Evolutionary conservation across 2,888 invertebrate genomes (phyloP).

Genomic region (Fragum fragum): DNA sequence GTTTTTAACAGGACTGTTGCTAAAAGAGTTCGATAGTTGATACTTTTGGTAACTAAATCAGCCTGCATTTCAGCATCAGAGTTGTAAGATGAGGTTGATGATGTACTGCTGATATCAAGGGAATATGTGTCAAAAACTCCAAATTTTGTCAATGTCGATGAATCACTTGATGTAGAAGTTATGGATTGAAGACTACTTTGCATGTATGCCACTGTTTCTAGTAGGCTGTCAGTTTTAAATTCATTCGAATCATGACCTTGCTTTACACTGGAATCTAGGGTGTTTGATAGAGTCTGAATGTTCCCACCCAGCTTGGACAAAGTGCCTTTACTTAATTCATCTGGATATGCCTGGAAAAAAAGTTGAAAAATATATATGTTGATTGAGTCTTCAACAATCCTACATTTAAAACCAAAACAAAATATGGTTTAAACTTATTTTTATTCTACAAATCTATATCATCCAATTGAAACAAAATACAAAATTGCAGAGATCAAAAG

Average conservation of each 20-base stretch:
- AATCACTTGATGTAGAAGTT: conserved; percentile 46
- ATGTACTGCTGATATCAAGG: conserved; percentile 50
- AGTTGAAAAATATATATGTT: no score
- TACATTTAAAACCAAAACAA: no score
- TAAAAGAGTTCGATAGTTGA: conserved; percentile 62
- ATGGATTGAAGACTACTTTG: conserved; percentile 68
- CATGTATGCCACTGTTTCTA: conserved; percentile 64
- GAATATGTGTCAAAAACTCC: conserved; percentile 40
- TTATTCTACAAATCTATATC: no score
- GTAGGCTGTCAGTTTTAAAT: conserved; percentile 65
- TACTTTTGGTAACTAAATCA: conserved; percentile 60
- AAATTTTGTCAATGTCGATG: conserved; percentile 48
- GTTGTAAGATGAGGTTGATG: conserved; percentile 35
- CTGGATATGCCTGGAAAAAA: conserved; percentile 69
- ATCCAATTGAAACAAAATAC: no score
- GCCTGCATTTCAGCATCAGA: conserved; percentile 54
- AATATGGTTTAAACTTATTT: no score
- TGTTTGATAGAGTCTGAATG: neutral
- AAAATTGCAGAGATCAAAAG: no score
- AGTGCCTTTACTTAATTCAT: conserved; percentile 69
- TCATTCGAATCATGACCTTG: conserved; percentile 69
- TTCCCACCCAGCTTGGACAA: conserved; percentile 20
- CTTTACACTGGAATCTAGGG: conserved; percentile 53
- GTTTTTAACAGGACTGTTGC: conserved; percentile 68
- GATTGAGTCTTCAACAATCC: no score